Evolutionary conservation across 2,888 invertebrate genomes (phyloP).

Genomic region (Acanthacorydalis orientalis): DNA sequence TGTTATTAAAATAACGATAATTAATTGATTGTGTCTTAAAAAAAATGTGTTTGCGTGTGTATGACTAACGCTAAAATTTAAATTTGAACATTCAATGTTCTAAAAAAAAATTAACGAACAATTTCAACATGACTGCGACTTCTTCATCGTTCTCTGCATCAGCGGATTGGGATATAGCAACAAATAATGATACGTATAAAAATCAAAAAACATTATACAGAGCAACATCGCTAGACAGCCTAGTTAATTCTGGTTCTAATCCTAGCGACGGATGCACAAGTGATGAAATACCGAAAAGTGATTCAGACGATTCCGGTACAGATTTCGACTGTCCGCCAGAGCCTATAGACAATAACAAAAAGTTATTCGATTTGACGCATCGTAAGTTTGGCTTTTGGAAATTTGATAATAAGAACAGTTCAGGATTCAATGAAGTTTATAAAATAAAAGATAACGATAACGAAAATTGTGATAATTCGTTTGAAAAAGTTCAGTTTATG

Average conservation of each 20-base stretch:
- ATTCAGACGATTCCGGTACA: slow-evolving; percentile 48
- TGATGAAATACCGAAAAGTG: slow-evolving; percentile 28
- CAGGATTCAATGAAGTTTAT: no score
- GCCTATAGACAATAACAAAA: neutral
- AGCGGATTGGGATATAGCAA: neutral
- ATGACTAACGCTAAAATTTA: no score
- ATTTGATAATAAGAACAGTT: neutral
- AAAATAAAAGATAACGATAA: no score
- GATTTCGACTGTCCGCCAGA: slow-evolving; percentile 27
- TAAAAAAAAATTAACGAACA: no score
- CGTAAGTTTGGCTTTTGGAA: neutral
- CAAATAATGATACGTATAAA: neutral
- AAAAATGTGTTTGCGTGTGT: no score
- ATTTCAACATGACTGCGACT: neutral
- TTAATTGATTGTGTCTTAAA: no score
- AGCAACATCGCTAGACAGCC: slow-evolving; percentile 46
- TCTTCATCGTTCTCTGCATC: neutral
- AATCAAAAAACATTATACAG: slow-evolving; percentile 12
- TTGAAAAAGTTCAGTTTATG: no score
- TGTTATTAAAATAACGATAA: no score
- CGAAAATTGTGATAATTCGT: no score
- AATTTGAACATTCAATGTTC: no score
- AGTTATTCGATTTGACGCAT: neutral
- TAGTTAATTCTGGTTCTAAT: slow-evolving; percentile 47
- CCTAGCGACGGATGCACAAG: slow-evolving; percentile 34